Base-by-base conservation (phyloP, 2,888 invertebrate species). In the Pinctada fucata region DNA sequence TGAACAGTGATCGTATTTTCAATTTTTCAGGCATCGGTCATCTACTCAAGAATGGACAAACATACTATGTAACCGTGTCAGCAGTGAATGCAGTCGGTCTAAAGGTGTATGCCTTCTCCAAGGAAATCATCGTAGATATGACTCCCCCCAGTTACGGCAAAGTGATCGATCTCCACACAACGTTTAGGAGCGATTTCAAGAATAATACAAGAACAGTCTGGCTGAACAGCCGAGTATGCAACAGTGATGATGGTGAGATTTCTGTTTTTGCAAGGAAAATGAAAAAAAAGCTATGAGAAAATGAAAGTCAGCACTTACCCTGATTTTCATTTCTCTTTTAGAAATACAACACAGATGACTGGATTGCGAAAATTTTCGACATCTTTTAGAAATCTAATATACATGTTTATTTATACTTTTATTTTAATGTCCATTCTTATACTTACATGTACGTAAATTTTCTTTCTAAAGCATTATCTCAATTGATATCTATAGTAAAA, bases 101-200 rank as follows among this genome's bases (percentile, higher is more conserved):
- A 52, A 64, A 74, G n/a, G 67, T 81, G 2, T 80, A 82, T 10
- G 76, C 82, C n/a, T 82, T 82, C 72, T 86, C 87, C 58, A 75
- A 79, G 2, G 76, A 81, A 10, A 84, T 87, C 16, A 71, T 64
- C 45, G 83, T 88, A 49, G 88, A 88, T 73, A 77, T 67, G n/a
- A 87, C 86, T 4, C 85, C 86, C 2, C 87, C 88, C 2, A 45
- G 72, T 16, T 65, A 74, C 47, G 84, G 85, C 3, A 75, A 66
- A 49, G 86, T 86, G 63, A 83, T 87, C 13, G 86, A 86, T 51
- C 76, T 87, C 2, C 78, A 74, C n/a, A 80, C 82, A 13, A 74
- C 69, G 0, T 83, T 84, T 76, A 69, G 79, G 50, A 78, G 81
- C 50, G 77, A 80, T 69, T 76, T 67, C 8, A 77, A 64, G 6